Conservation (phyloP, 2,797 vertebrate genomes). For the Catostomus latipinnis region DNA sequence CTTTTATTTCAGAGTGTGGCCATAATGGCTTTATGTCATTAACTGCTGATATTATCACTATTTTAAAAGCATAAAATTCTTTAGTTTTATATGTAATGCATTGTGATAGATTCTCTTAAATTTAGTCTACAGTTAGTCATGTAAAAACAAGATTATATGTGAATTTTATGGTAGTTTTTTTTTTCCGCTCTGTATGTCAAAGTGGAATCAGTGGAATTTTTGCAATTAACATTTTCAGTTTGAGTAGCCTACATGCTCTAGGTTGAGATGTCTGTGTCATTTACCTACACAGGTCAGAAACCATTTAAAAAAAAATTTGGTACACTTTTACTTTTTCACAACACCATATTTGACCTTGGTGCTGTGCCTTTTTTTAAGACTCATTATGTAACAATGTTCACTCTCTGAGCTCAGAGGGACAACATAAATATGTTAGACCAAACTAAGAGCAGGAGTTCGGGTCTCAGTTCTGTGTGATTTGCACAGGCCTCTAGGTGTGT, state of each 20-base stretch:
- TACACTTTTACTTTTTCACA: slow-evolving; percentile 9
- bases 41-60: not conserved
- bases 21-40: not conserved
- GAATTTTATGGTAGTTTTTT: not conserved
- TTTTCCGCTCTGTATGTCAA: too few relatives aligned
- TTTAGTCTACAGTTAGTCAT: not conserved
- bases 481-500: slow-evolving; percentile 4
- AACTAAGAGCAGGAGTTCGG: not conserved
- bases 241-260: not conserved
- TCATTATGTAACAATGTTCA: not conserved
- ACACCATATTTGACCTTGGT: not conserved
- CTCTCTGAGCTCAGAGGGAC: not conserved
- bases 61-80: not conserved
- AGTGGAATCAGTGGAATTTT: not conserved
- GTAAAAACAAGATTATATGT: not conserved
- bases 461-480: slow-evolving; percentile 20
- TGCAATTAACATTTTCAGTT: not conserved
- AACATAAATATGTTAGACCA: slow-evolving; percentile 22
- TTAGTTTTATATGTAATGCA: slow-evolving; percentile 5
- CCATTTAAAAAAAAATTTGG: not conserved
- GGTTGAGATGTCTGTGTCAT: not conserved
- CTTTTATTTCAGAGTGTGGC: slow-evolving; percentile 4
- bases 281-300: slow-evolving; percentile 12
- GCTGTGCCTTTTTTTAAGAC: not conserved
- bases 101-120: not conserved